Evolutionary conservation across 2,888 invertebrate genomes (phyloP), one percentile per base, ranked within the genome.

Genomic region (Lochmaea crataegi): DNA sequence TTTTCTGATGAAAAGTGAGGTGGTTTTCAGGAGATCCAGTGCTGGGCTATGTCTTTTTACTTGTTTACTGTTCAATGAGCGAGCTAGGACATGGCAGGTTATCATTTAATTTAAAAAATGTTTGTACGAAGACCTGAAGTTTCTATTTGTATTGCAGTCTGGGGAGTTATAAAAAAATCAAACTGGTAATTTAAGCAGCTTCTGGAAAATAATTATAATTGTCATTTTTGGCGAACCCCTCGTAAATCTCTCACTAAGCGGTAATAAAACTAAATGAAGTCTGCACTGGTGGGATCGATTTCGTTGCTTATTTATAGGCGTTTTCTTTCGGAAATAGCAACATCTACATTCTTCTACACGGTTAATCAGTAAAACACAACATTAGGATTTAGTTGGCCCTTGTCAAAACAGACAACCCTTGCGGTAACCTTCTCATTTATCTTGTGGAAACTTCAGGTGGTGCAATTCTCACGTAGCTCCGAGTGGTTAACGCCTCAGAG

Each of bases 381-480:
- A 72, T 73, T 69, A 71, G 76, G 73, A 73, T 73, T 76, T 73
- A 68, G 73, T 68, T 68, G 68, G 73, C 76, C 74, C 73, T 76
- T 78, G 73, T 75, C 75, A 75, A 78, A 77, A 75, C 73, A 77
- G 76, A 60, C 75, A 64, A 70, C 75, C 72, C 73, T 72, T 76
- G 73, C 67, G 74, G 75, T 76, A 72, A 73, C 71, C 74, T 70
- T 67, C 76, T 76, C 73, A 76, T 76, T 79, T 78, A 79, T 80
- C 78, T 78, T 68, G 56, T 68, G 64, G 68, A 76, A 75, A 71
- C 75, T 77, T 73, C 79, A 80, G 79, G 78, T 80, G 79, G 73
- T 60, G 58, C 65, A 48, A 68, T 77, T 77, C 76, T 71, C 77
- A 77, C 77, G 75, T 76, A 74, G 63, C 68, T 70, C 64, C 41